Percentiles rank a stretch among this genome's conserved stretches.
Evolutionary conservation across 1,140 invertebrate genomes (phyloP).

Genomic region (Drosophila repleta): DNA sequence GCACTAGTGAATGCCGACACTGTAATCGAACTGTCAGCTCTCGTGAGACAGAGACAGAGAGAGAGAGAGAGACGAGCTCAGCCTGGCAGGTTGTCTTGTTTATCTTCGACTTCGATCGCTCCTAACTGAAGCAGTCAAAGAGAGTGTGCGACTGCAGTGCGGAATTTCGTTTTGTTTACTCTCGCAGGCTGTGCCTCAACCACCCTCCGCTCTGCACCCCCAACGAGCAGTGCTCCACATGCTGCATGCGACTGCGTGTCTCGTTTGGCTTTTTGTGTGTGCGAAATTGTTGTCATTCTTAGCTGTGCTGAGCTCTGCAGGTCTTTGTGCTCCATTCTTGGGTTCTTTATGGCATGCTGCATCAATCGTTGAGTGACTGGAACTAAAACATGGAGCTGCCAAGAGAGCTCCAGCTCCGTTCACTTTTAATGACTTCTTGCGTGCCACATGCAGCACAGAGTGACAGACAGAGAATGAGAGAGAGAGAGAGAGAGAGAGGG

Average conservation of each 20-base stretch:
- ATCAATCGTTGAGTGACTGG: constrained; percentile 37
- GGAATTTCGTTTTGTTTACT: constrained; percentile 40
- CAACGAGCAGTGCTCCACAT: not conserved
- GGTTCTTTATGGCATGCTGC: constrained; percentile 60
- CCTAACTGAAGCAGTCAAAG: constrained; percentile 5
- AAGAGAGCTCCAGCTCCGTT: constrained; percentile 21
- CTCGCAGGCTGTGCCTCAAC: constrained; percentile 7
- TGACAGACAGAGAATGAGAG: no score
- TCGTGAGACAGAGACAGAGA: not conserved
- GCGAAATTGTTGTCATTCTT: constrained; percentile 63
- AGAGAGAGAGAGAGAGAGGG: not conserved
- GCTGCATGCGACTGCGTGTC: not conserved
- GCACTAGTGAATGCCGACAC: not conserved
- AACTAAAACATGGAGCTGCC: constrained; percentile 29
- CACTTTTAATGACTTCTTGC: constrained; percentile 74
- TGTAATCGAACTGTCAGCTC: constrained; percentile 62
- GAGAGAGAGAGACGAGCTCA: constrained; percentile 2
- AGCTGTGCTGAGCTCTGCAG: constrained; percentile 20
- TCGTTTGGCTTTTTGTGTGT: constrained; percentile 34
- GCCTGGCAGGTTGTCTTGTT: constrained; percentile 27
- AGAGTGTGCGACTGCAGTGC: constrained; percentile 14
- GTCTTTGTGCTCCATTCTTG: constrained; percentile 16
- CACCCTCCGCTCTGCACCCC: not conserved
- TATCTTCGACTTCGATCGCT: constrained; percentile 5
- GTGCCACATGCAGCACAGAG: constrained; percentile 66